Conservation (phyloP, 2,797 vertebrate genomes). For the Sebastes miniatus region DNA sequence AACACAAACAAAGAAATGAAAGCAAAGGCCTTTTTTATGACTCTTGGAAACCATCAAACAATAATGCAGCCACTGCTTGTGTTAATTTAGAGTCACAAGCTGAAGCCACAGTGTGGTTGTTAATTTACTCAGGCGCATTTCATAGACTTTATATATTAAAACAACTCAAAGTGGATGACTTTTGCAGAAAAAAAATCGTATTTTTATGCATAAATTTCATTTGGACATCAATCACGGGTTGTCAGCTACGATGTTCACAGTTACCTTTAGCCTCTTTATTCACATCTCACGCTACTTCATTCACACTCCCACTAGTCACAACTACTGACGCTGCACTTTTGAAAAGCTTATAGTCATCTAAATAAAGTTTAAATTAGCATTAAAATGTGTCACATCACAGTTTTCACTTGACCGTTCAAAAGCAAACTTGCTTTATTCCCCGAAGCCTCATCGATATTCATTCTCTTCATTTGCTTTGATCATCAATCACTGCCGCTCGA, state of each 20-base stretch:
- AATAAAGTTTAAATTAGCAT: conserved; percentile 33
- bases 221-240: conserved; percentile 18
- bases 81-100: conserved; percentile 10
- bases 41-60: conserved; percentile 32
- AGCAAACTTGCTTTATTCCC: neutral
- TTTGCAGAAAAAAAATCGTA: conserved; percentile 6
- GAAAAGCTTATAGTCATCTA: conserved; percentile 15
- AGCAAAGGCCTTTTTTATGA: conserved; percentile 22
- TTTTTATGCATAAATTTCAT: conserved; percentile 6
- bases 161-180: neutral
- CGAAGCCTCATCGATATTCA: conserved; percentile 29
- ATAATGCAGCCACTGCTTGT: conserved; percentile 17
- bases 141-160: neutral
- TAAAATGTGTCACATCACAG: conserved; percentile 13
- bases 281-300: neutral
- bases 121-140: conserved; percentile 32
- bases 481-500: conserved; percentile 37
- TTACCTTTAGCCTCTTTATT: conserved; percentile 1
- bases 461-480: conserved; percentile 9
- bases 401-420: neutral
- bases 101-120: conserved; percentile 15
- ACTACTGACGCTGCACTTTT: conserved; percentile 17
- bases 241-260: conserved; percentile 4
- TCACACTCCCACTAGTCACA: neutral
- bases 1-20: conserved; percentile 12